Evolutionary conservation across 2,113 vertebrate genomes (phyloP), one percentile per base, ranked within the genome.

Genomic region (Hipposideros armiger): DNA sequence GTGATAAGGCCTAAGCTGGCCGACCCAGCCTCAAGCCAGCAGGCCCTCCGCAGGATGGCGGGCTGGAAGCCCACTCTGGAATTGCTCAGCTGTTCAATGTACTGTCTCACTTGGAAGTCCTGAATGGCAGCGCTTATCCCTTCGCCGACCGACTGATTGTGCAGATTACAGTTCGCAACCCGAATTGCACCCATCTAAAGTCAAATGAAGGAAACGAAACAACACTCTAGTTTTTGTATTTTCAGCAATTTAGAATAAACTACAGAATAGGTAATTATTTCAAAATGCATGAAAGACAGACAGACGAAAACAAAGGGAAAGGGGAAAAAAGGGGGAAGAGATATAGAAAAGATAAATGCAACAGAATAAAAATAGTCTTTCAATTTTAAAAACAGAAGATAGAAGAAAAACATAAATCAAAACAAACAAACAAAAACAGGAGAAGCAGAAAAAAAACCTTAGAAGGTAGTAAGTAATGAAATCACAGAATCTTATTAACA

Each of bases 11-110:
- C 99, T 94, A 99, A 98, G 97, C 98, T 99, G 98, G 99, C 98
- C 20, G 99, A 99, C 73, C 99, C 99, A 5, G 99, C 99, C 98
- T 99, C 99, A 42, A 99, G 98, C 99, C 99, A 99, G 78, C 99
- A 99, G 0, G 99, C 99, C 93, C 99, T 99, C 84, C 99, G 98
- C 32, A 99, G 97, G 70, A 99, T 96, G 11, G 99, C 91, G 42
- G 99, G 99, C 96, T 99, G 99, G 81, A 99, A 99, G 81, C 99
- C 98, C 30, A 97, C 97, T 97, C 97, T 98, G 76, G 95, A 99
- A 58, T 96, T 98, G 94, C 98, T 99, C 95, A 99, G 98, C 93
- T 99, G 99, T 87, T 99, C 99, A 1, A 99, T 99, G 40, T 99
- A 99, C 20, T 99, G 99, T 36, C 98, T 98, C 90, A 99, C 98